A percentile compares a stretch with the other conserved stretches of the same genome.
Evolutionary conservation across 2,797 vertebrate species (phyloP).

Genomic region (Psittacula derbiana): DNA sequence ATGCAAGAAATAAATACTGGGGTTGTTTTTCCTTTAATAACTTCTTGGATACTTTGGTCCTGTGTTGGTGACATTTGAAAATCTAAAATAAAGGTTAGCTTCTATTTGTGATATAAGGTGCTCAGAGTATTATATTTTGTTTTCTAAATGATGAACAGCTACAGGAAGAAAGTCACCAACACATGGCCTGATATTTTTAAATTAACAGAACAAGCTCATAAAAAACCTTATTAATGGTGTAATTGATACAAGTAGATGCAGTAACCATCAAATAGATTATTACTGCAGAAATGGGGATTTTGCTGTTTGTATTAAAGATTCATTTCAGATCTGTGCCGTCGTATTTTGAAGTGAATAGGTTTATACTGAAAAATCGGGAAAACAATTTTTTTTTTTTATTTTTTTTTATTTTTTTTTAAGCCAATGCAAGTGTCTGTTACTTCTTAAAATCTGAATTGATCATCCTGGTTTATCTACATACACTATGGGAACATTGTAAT

Average conservation of each 20-base stretch:
- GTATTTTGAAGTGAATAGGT: neutral
- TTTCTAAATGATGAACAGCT: neutral
- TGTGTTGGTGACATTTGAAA: neutral
- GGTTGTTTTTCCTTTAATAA: neutral
- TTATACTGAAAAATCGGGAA: neutral
- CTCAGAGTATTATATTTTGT: neutral
- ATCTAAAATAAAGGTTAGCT: neutral
- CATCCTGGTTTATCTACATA: slow-evolving; percentile 17
- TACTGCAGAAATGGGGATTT: slow-evolving; percentile 30
- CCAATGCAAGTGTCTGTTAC: neutral
- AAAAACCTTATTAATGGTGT: slow-evolving; percentile 60
- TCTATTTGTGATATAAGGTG: neutral
- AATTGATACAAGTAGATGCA: slow-evolving; percentile 37
- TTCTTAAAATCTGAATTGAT: neutral
- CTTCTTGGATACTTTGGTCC: neutral
- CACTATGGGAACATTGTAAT: neutral
- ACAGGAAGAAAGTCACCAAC: neutral
- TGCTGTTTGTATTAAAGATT: slow-evolving; percentile 54
- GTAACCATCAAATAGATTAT: slow-evolving; percentile 43
- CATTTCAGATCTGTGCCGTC: neutral
- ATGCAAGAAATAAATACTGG: neutral
- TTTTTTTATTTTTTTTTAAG: neutral
- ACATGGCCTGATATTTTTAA: neutral
- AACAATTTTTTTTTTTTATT: neutral
- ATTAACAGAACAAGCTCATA: slow-evolving; percentile 22